A percentile compares a stretch with the other conserved stretches of the same genome.
Evolutionary conservation across 2,888 invertebrate species (phyloP).

Genomic region (Eupithecia tripunctaria): DNA sequence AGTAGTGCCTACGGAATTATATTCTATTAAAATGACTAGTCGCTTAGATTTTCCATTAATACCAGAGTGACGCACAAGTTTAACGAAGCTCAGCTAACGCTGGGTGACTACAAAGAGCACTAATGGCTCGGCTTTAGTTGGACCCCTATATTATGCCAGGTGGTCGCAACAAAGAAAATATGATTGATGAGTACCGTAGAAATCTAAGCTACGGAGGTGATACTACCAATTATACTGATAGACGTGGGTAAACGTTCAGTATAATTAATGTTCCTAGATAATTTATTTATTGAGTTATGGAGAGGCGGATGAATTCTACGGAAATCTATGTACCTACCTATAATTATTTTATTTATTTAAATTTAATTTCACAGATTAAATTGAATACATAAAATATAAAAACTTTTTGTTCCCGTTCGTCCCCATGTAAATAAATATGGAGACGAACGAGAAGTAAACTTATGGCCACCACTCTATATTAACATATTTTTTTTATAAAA

Average conservation of each 20-base stretch:
- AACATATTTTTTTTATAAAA: too few relatives aligned
- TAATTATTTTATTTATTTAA: not conserved
- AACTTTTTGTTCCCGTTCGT: too few relatives aligned
- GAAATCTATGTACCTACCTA: not conserved
- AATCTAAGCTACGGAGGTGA: constrained; percentile 33
- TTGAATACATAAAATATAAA: too few relatives aligned
- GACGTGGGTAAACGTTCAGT: constrained; percentile 7
- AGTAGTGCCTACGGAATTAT: not conserved
- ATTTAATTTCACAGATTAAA: too few relatives aligned
- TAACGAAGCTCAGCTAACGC: constrained; percentile 13
- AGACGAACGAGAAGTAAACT: too few relatives aligned
- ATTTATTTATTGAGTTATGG: not conserved
- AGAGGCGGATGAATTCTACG: not conserved
- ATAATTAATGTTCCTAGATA: constrained; percentile 27
- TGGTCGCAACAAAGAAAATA: constrained; percentile 28
- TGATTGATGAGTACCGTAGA: constrained; percentile 39
- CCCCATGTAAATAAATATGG: too few relatives aligned
- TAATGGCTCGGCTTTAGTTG: constrained; percentile 10
- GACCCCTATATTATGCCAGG: constrained; percentile 31
- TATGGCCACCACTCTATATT: too few relatives aligned
- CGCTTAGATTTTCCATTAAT: constrained; percentile 21
- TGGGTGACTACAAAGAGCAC: constrained; percentile 16
- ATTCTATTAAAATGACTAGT: not conserved
- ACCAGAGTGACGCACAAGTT: constrained; percentile 31
- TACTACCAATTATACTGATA: constrained; percentile 23